Percentiles rank a stretch among this genome's conserved stretches.
Evolutionary conservation across 2,797 vertebrate species (phyloP).

Genomic region (Crax fasciolata): DNA sequence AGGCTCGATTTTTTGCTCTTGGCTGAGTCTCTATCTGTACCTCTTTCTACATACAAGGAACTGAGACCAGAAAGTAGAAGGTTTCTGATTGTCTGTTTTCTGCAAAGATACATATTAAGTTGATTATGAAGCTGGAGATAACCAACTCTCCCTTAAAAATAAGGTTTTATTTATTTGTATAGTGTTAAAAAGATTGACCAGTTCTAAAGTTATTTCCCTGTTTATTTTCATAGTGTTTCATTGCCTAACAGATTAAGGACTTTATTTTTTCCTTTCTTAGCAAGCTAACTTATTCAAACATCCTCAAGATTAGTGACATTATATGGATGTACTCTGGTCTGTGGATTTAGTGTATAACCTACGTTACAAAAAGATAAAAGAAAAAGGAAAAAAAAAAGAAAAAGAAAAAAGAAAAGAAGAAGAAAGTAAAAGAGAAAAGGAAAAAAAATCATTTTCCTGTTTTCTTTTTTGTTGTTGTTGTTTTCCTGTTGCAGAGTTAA

Average conservation of each 20-base stretch:
- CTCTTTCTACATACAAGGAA: neutral
- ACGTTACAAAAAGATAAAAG: neutral
- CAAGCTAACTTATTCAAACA: neutral
- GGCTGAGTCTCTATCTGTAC: neutral
- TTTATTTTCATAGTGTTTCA: neutral
- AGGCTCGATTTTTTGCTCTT: neutral
- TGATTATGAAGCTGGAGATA: neutral
- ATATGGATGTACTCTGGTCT: neutral
- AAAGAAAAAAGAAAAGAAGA: neutral
- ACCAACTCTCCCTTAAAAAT: neutral
- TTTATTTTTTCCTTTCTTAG: neutral
- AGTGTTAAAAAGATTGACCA: neutral
- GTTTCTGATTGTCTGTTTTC: accelerated
- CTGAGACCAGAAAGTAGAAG: neutral
- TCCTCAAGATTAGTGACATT: neutral
- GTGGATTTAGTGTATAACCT: neutral
- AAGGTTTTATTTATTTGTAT: accelerated
- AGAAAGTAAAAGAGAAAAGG: neutral
- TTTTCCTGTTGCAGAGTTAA: neutral
- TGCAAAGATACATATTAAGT: neutral
- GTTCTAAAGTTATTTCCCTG: neutral
- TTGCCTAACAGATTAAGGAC: neutral
- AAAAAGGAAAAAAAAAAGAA: neutral
- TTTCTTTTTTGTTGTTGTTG: neutral
- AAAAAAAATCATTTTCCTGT: neutral